A percentile compares a stretch with the other conserved stretches of the same genome.
These are phyloP conservation scores for Galerucella calmariensis DNA, from an alignment of 2,888 invertebrate genomes.

Conservation along the genomic window DNA sequence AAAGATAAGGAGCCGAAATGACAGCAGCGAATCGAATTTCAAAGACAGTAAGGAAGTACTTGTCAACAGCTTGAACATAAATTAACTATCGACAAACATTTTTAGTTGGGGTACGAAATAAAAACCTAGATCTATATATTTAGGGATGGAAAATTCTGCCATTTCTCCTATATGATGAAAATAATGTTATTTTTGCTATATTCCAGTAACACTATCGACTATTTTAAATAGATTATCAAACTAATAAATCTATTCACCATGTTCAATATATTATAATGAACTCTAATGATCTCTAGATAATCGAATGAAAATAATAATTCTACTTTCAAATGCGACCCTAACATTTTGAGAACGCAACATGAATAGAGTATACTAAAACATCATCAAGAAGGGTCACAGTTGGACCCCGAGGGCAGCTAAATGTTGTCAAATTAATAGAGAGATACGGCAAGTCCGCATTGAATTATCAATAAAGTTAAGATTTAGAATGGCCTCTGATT, in stretches of 20 bases:
- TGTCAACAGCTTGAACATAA: too few relatives aligned
- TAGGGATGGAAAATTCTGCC: too few relatives aligned
- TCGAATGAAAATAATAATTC: not conserved
- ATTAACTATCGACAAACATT: too few relatives aligned
- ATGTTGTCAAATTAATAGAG: conserved; percentile 53
- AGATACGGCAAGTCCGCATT: conserved; percentile 44
- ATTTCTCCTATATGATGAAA: too few relatives aligned
- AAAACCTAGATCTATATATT: too few relatives aligned
- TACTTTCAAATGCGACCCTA: not conserved
- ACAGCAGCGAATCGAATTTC: too few relatives aligned
- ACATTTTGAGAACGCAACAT: not conserved
- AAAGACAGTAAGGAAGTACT: too few relatives aligned
- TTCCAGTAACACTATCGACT: too few relatives aligned
- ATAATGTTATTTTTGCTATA: too few relatives aligned
- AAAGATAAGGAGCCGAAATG: too few relatives aligned
- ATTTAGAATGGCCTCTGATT: conserved; percentile 36
- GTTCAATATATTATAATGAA: not conserved
- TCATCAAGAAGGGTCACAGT: conserved; percentile 46
- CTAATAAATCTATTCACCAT: not conserved
- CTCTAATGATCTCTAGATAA: not conserved
- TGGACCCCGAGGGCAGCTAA: conserved; percentile 48
- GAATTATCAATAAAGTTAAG: conserved; percentile 43
- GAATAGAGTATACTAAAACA: conserved; percentile 32
- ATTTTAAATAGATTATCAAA: too few relatives aligned
- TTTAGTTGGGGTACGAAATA: too few relatives aligned